These are phyloP conservation scores for Picus viridis DNA, from an alignment of 2,797 vertebrate genomes.

Conservation along the genomic window DNA sequence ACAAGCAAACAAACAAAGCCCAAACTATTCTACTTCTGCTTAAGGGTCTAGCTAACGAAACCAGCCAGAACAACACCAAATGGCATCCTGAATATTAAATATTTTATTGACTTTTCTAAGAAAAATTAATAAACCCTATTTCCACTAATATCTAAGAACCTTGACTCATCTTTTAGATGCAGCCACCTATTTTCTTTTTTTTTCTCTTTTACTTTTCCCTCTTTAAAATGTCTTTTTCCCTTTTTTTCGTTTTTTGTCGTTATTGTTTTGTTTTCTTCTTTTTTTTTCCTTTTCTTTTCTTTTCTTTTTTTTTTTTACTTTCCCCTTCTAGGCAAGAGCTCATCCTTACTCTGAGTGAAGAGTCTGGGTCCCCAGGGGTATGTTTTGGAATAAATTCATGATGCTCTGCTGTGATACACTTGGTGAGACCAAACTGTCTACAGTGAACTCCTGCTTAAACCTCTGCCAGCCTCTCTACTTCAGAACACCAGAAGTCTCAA, in stretches of 20 bases:
- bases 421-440: background rate
- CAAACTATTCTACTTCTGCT: background rate
- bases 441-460: background rate
- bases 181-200: background rate
- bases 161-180: background rate
- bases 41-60: background rate
- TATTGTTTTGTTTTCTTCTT: too few relatives aligned
- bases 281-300: too few relatives aligned
- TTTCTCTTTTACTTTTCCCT: too few relatives aligned
- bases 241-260: too few relatives aligned
- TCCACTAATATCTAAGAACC: background rate
- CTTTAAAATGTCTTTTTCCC: too few relatives aligned
- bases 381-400: conserved; percentile 17
- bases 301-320: too few relatives aligned
- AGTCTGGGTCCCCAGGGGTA: background rate
- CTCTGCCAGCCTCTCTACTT: background rate
- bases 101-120: background rate
- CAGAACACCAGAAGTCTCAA: background rate
- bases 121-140: background rate
- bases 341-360: background rate
- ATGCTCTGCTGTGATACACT: background rate
- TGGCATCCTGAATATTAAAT: background rate
- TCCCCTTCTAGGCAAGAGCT: background rate
- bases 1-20: background rate
- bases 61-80: background rate